A percentile compares a stretch with the other conserved stretches of the same genome.
Conservation (phyloP, 2,797 vertebrate species). For the Peromyscus attwateri region DNA sequence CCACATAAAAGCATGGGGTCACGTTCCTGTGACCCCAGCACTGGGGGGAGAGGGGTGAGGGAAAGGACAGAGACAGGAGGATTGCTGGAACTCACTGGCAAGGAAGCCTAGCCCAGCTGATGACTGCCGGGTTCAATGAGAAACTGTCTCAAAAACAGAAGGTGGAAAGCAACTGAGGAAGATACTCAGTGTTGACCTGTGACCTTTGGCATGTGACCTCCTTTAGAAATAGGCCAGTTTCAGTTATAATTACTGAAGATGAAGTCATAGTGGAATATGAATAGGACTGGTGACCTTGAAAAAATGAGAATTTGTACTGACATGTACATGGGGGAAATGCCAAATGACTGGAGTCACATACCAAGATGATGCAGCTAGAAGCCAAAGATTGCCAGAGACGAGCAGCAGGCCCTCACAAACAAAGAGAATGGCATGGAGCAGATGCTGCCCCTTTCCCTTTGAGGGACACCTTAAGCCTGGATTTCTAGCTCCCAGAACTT, state of each 20-base stretch:
- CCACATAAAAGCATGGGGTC: not conserved
- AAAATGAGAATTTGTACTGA: not conserved
- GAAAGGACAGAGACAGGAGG: too few species aligned
- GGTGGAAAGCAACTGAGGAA: not conserved
- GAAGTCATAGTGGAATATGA: not conserved
- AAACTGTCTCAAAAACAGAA: not conserved
- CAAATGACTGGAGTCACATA: not conserved
- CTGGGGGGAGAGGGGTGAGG: not conserved
- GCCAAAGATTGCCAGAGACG: not conserved
- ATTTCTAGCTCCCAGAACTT: not conserved
- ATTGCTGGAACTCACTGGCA: not conserved
- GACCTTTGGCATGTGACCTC: not conserved
- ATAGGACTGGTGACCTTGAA: not conserved
- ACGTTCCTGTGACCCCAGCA: not conserved
- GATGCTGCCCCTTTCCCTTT: not conserved
- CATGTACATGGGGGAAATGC: not conserved
- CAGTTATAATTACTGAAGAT: conserved; percentile 2
- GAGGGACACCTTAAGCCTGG: not conserved
- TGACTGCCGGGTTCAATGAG: not conserved
- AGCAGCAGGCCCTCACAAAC: not conserved
- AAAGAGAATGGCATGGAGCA: not conserved
- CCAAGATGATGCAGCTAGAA: not conserved
- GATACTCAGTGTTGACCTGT: not conserved
- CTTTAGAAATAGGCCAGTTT: not conserved
- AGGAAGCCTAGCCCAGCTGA: not conserved